phyloP scores from a whole-genome alignment of 2,113 vertebrate species.

The Carettochelys insculpta region DNA sequence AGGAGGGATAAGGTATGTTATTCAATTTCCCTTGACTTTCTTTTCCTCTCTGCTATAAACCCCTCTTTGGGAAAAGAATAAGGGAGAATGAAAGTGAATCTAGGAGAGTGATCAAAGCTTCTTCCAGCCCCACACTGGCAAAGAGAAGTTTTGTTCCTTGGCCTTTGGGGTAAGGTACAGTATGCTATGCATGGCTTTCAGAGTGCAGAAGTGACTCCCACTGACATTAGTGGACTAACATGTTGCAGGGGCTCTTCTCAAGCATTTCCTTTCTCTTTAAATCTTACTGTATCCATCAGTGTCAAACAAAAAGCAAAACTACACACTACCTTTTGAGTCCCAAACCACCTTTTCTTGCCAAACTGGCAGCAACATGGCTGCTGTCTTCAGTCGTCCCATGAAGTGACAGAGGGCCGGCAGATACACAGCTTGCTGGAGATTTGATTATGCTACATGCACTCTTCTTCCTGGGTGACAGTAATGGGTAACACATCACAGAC shows the following conservation, averaged over 20 bases:
- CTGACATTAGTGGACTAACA: neutral
- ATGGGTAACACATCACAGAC: neutral
- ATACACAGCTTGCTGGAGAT: neutral
- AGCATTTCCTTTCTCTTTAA: neutral
- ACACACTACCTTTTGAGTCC: rapidly evolving
- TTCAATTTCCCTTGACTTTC: neutral
- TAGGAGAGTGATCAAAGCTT: neutral
- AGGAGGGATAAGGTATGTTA: neutral
- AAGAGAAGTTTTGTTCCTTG: neutral
- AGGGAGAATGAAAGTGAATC: neutral
- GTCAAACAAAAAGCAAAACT: rapidly evolving
- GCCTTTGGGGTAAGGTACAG: neutral
- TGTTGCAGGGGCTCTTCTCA: neutral
- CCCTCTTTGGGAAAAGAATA: neutral
- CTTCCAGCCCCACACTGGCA: neutral
- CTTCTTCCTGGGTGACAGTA: neutral
- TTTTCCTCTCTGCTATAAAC: neutral
- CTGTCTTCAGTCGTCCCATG: neutral
- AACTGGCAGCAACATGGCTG: neutral
- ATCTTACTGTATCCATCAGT: neutral
- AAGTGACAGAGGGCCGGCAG: too few relatives aligned
- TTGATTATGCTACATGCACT: neutral
- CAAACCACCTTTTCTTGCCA: neutral
- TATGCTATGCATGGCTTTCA: neutral
- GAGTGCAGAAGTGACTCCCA: neutral